Base-by-base conservation (phyloP, 2,888 invertebrate genomes). In the Ophion ellenae region DNA sequence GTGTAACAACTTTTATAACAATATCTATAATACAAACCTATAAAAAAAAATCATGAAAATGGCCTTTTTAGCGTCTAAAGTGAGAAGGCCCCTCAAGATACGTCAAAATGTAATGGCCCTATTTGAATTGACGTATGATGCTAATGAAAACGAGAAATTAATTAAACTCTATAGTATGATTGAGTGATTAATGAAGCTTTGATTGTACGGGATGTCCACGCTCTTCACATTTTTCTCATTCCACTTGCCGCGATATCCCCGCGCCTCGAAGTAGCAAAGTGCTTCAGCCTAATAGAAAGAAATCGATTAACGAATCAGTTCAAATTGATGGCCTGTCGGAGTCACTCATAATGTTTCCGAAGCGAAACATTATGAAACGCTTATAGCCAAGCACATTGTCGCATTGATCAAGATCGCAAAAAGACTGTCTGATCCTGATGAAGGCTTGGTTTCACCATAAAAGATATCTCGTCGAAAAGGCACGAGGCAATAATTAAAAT, bases 121-220 rank as follows among this genome's bases (percentile, higher is more conserved):
- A 73, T 61, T 73, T 20, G 7, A 74, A 40, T 6, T 9, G 63
- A 24, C 74, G 63, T 24, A 24, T 74, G 63, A 47, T 4, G 28
- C 64, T 79, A 79, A 79, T 75, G 70, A 53, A 45, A 75, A 75
- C 79, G 53, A 59, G 64, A 75, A 76, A 76, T 20, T 66, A 67
- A 79, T 85, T 80, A 61, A 71, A 79, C 66, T 64, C 63, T 24
- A 71, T 76, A 61, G 75, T 14, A 53, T 57, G 70, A 71, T 79
- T 73, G 67, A 1, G 17, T 45, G 32, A 69, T 66, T 53, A 36
- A 82, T 69, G 28, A 83, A 73, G 28, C 64, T 17, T 47, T 10
- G 32, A 64, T 47, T 32, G 20, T 7, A 11, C n/a, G 14, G 0
- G 66, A 57, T 20, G 36, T 32, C 69, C 14, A 10, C 45, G 10